Evolutionary conservation across 2,113 vertebrate species (phyloP), one percentile per base, ranked within the genome.

Genomic region (Hippocampus comes): DNA sequence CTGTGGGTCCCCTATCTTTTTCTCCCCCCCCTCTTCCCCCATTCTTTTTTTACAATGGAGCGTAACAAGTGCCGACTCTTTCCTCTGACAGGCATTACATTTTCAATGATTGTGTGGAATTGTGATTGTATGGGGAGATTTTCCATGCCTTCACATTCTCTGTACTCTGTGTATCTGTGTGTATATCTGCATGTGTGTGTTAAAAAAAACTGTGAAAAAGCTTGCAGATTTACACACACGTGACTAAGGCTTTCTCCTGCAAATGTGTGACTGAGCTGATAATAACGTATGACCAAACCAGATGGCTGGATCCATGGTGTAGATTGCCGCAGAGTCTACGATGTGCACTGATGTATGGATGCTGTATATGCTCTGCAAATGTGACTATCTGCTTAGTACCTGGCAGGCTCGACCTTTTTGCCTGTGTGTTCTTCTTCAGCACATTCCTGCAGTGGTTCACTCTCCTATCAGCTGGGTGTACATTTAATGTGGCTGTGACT

Each of bases 381-480:
- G n/a, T 21, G 9, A n/a, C 21, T 12, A 56, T 5, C 23, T 59
- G 14, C 4, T 59, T 59, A 30, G 15, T 30, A 61, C 59, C 27
- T 34, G 27, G 30, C 7, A 34, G 27, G 59, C 27, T 61, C 6
- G 34, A 61, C 59, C 23, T 61, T 27, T 61, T 30, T 73, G 72
- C 53, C 55, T 72, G 70, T 69, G 63, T 61, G 67, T 51, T 20
- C 25, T 34, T 57, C 64, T 69, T 76, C 79, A 68, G 49, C 59
- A 77, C 78, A 89, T 89, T 90, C 77, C 77, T 71, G 43, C 74
- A 84, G 87, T 87, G 82, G 87, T 73, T 71, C 59, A 67, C 57
- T 79, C 83, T 89, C 87, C 87, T 86, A 80, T 83, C 87, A 88
- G 83, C 81, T 85, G 84, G 75, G 82, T 73, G 68, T 69, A 70